Evolutionary conservation across 1,140 invertebrate genomes (phyloP).

Genomic region (Sarcophaga peregrina): DNA sequence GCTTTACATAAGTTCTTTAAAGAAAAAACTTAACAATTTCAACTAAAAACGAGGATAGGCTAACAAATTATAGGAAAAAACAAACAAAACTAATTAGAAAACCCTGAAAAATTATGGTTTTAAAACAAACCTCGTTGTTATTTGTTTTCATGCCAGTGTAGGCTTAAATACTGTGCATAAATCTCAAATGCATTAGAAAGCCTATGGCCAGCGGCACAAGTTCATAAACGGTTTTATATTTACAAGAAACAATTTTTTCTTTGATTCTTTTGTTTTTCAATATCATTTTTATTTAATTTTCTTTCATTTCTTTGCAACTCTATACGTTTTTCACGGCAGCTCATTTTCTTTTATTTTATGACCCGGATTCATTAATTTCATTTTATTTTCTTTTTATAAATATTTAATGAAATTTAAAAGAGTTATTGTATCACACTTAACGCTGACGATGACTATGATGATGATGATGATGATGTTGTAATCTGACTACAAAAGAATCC

Average conservation of each 20-base stretch:
- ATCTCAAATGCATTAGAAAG: slow-evolving; percentile 22
- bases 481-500: background rate
- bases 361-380: background rate
- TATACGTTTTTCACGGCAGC: background rate
- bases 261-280: too few relatives aligned
- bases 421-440: slow-evolving; percentile 33
- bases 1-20: too few relatives aligned
- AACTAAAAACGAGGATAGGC: too few relatives aligned
- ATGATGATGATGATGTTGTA: background rate
- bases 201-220: slow-evolving; percentile 20
- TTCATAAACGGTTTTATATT: background rate
- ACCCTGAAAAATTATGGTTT: background rate
- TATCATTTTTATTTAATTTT: background rate
- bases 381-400: slow-evolving; percentile 13
- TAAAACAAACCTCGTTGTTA: too few relatives aligned
- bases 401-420: slow-evolving; percentile 39
- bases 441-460: background rate
- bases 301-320: background rate
- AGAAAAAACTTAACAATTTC: too few relatives aligned
- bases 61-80: background rate
- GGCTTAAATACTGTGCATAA: background rate
- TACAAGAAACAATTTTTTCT: too few relatives aligned
- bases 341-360: background rate
- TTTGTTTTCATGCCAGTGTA: background rate
- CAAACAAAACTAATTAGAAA: background rate